Evolutionary conservation across 1,140 invertebrate species (phyloP).

Genomic region (Cardiocondyla obscurior): DNA sequence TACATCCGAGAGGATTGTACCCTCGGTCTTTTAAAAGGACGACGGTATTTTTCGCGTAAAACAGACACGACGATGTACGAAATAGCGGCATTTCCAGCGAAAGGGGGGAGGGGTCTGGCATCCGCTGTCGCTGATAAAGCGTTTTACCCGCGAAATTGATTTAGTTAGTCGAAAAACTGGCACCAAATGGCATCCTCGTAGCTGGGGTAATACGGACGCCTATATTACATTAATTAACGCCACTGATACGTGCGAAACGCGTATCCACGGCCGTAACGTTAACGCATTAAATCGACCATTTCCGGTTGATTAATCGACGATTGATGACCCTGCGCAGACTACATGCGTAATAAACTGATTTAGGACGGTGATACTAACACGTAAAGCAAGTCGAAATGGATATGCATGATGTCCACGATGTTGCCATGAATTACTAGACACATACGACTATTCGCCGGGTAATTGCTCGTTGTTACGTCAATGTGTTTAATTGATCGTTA

Average conservation of each 20-base stretch:
- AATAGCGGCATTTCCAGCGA: constrained; percentile 36
- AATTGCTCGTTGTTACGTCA: constrained; percentile 34
- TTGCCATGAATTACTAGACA: constrained; percentile 37
- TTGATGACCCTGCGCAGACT: constrained; percentile 71
- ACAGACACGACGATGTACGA: constrained; percentile 38
- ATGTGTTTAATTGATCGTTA: constrained; percentile 30
- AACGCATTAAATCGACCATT: constrained; percentile 74
- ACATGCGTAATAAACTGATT: constrained; percentile 68
- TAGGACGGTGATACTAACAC: constrained; percentile 46
- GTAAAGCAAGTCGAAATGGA: constrained; percentile 33
- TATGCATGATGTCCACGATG: constrained; percentile 10
- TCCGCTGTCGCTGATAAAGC: constrained; percentile 53
- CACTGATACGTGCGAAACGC: constrained; percentile 54
- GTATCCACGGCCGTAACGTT: constrained; percentile 66
- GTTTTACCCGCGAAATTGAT: constrained; percentile 45
- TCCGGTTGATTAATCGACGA: constrained; percentile 72
- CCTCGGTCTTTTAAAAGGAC: constrained; percentile 21
- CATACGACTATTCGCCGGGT: constrained; percentile 27
- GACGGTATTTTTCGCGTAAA: constrained; percentile 51
- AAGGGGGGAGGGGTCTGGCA: too few species aligned
- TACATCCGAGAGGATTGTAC: constrained; percentile 22
- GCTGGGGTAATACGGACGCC: constrained; percentile 34
- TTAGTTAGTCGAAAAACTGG: constrained; percentile 43
- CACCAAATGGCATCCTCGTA: not conserved
- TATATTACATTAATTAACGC: constrained; percentile 71